phyloP scores from a whole-genome alignment of 2,888 invertebrate species.

The Ditula angustiorana region DNA sequence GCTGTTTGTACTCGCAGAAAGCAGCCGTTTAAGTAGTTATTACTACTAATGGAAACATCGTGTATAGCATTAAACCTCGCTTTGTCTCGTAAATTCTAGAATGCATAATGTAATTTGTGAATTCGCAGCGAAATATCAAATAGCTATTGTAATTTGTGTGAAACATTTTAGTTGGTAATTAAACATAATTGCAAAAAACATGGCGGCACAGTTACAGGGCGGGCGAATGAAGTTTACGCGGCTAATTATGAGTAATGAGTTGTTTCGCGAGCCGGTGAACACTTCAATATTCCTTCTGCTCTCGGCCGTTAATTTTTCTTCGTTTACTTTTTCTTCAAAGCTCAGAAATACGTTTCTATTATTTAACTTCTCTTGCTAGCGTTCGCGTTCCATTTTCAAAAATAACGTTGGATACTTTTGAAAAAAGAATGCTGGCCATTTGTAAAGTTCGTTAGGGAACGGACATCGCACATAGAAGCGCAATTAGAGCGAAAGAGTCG shows the following conservation, averaged over 20 bases:
- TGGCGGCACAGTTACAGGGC: constrained; percentile 48
- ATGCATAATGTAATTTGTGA: constrained; percentile 29
- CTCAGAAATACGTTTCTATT: constrained; percentile 32
- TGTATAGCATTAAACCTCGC: constrained; percentile 21
- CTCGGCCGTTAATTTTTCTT: constrained; percentile 57
- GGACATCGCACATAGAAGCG: constrained; percentile 56
- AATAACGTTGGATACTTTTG: constrained; percentile 40
- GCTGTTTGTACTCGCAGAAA: constrained; percentile 5
- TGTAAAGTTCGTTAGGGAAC: constrained; percentile 56
- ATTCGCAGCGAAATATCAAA: constrained; percentile 3
- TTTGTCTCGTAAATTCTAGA: constrained; percentile 14
- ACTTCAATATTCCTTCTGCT: constrained; percentile 60
- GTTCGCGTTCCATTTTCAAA: constrained; percentile 32
- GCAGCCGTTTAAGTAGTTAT: constrained; percentile 17
- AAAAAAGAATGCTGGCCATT: constrained; percentile 50
- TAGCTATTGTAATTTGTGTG: constrained; percentile 16
- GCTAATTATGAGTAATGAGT: constrained; percentile 78
- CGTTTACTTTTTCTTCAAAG: constrained; percentile 49
- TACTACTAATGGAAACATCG: constrained; percentile 36
- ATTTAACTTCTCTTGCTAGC: constrained; percentile 32
- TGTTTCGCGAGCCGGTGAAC: constrained; percentile 55
- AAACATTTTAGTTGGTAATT: constrained; percentile 44
- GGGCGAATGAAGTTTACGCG: constrained; percentile 68
- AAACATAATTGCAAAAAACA: constrained; percentile 54
- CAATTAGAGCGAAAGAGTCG: constrained; percentile 68